phyloP scores from a whole-genome alignment of 2,888 invertebrate genomes.

The Spodoptera littoralis region DNA sequence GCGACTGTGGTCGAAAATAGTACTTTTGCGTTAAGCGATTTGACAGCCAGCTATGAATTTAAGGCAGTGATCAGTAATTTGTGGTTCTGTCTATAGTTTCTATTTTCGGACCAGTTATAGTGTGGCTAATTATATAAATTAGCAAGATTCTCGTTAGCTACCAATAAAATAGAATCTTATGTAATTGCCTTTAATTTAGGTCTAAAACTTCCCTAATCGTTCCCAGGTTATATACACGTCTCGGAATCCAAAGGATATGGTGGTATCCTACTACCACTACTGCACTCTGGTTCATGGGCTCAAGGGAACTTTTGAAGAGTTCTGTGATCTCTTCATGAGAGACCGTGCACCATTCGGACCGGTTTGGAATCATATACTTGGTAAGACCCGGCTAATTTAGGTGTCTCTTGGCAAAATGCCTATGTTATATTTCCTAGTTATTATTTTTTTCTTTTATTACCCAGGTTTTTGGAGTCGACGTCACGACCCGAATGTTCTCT shows the following conservation, averaged over 20 bases:
- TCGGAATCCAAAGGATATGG: constrained; percentile 96
- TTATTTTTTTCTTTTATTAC: neutral
- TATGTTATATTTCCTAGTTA: neutral
- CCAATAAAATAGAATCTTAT: too few species aligned
- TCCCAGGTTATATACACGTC: constrained; percentile 94
- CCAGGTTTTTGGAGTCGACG: constrained; percentile 92
- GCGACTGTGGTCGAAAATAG: too few species aligned
- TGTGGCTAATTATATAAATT: too few species aligned
- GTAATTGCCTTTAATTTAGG: too few species aligned
- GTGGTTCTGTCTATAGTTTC: too few species aligned
- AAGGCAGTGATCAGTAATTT: too few species aligned
- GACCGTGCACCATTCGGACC: constrained; percentile 91
- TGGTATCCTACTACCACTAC: constrained; percentile 96
- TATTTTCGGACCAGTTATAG: too few species aligned
- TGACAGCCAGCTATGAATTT: too few species aligned
- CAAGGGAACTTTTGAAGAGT: constrained; percentile 91
- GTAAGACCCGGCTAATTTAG: constrained; percentile 67
- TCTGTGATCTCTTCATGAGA: constrained; percentile 92
- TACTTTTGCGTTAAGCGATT: too few species aligned
- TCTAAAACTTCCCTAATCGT: too few species aligned
- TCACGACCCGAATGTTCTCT: constrained; percentile 92
- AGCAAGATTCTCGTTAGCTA: too few species aligned
- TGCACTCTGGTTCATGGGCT: constrained; percentile 92
- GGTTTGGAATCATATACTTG: constrained; percentile 90
- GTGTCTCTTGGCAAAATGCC: neutral